Evolutionary conservation across 2,888 invertebrate species (phyloP), one percentile per base, ranked within the genome.

Genomic region (Polylopha cassiicola): DNA sequence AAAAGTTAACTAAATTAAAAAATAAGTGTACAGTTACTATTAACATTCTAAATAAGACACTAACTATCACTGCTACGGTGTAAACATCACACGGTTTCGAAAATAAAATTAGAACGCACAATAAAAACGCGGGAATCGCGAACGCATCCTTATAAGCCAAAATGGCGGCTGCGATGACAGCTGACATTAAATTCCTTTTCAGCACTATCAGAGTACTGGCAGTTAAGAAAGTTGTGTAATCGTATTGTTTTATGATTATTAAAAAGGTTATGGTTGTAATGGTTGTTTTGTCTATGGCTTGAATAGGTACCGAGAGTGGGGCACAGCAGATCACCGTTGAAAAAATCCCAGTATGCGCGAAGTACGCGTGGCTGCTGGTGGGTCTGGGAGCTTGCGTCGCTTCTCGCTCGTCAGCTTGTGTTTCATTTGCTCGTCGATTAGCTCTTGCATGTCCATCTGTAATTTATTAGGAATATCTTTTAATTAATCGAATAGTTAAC

Each of bases 361-460:
- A 6, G 79, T 53, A 36, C 82, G 63, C 18, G 80, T 76, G 17
- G 79, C 75, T 1, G 68, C 61, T 3, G 63, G 44, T 9, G 87
- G 86, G 44, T 73, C 86, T 1, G 77, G 79, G 33, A 86, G 70
- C 62, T 86, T 74, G 59, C 81, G 58, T 36, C 87, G 81, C 57
- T 88, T 76, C 78, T 90, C 87, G 57, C 89, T 88, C 44, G 91
- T 89, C 53, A 97, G 85, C 81, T 96, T 95, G 62, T 90, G 92
- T 48, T 92, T 91, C 89, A 97, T 92, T 73, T 97, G 97, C 61
- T 96, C 95, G 56, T 96, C 94, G 43, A 97, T 88, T 24, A 97
- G 85, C 63, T 94, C 93, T 63, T 97, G 95, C 94, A 97, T 95
- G 73, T 97, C 97, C 91, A 95, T 94, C 93, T 96, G 87, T 3